Evolutionary conservation across 2,888 invertebrate species (phyloP), one percentile per base, ranked within the genome.

Genomic region (Drosophila quinaria): DNA sequence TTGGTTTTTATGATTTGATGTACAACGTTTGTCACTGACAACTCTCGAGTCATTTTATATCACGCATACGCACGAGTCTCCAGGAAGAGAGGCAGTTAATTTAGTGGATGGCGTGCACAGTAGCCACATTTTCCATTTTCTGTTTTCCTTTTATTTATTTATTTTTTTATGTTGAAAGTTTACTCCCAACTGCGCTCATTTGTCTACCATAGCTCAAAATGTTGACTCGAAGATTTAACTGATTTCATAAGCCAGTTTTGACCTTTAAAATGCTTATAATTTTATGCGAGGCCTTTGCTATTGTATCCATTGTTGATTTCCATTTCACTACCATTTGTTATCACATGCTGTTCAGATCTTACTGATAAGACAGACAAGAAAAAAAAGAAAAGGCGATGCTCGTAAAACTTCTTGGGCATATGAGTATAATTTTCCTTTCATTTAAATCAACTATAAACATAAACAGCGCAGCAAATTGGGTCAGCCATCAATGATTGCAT

Each of bases 331-430:
- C 64, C 77, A 79, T 87, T 80, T 81, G 88, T 84, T 84, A 84
- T 84, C 85, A 84, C 62, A 63, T 66, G 55, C 56, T 65, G 62
- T 52, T 68, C 65, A 72, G 84, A 84, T 84, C 62, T 22, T n/a
- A 8, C 73, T 70, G 84, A 84, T 84, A 84, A 78, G 70, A 11
- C 71, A 67, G 83, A 87, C 87, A 87, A 75, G 83, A 81, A 85
- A 87, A 75, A 87, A 85, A 87, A 75, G 83, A 81, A 85, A 87
- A 75, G 70, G 29, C 54, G 63, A 39, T 37, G 51, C 62, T 69
- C 74, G 63, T 68, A 75, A 71, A 71, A 61, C 65, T 66, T 63
- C 65, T 80, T 52, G 65, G 66, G 51, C 59, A 49, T 35, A 55
- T 64, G 60, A 51, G 50, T 70, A 70, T 67, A 51, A 59, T 59